Conservation (phyloP, 2,797 vertebrate species). For the Eulemur coronatus region DNA sequence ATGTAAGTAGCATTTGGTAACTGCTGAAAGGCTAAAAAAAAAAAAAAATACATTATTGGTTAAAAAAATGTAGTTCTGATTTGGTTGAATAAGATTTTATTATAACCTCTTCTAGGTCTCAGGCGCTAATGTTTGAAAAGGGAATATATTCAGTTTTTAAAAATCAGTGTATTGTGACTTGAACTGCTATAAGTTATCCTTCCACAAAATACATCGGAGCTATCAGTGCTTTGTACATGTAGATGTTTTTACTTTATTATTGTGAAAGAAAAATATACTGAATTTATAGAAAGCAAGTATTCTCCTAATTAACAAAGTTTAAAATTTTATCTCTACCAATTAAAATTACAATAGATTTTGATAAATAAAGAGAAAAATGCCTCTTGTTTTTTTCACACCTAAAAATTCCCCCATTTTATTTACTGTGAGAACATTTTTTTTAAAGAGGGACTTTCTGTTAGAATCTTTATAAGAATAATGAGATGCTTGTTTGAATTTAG, state of each 20-base stretch:
- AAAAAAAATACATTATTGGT: conserved; percentile 63
- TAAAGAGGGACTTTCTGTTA: conserved; percentile 47
- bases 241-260: conserved; percentile 76
- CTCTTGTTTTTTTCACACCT: conserved; percentile 33
- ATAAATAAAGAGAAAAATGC: conserved; percentile 40
- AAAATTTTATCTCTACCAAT: conserved; percentile 70
- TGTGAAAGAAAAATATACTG: conserved; percentile 76
- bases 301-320: conserved; percentile 68
- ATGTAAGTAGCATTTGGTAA: conserved; percentile 77
- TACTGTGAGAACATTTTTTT: conserved; percentile 50
- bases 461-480: conserved; percentile 47
- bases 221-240: conserved; percentile 47
- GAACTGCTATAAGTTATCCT: conserved; percentile 75
- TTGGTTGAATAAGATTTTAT: conserved; percentile 66
- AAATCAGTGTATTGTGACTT: conserved; percentile 75
- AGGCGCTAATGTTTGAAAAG: conserved; percentile 64
- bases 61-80: conserved; percentile 74
- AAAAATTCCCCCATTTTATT: neutral
- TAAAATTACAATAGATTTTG: conserved; percentile 70
- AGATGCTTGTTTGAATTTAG: conserved; percentile 31
- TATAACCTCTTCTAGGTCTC: conserved; percentile 66
- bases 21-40: conserved; percentile 53
- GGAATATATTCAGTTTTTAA: conserved; percentile 60
- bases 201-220: conserved; percentile 58
- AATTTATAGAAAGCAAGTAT: conserved; percentile 76